Percentiles rank a stretch among this genome's conserved stretches.
phyloP scores from a whole-genome alignment of 2,113 vertebrate species.

The Phocoena phocoena region DNA sequence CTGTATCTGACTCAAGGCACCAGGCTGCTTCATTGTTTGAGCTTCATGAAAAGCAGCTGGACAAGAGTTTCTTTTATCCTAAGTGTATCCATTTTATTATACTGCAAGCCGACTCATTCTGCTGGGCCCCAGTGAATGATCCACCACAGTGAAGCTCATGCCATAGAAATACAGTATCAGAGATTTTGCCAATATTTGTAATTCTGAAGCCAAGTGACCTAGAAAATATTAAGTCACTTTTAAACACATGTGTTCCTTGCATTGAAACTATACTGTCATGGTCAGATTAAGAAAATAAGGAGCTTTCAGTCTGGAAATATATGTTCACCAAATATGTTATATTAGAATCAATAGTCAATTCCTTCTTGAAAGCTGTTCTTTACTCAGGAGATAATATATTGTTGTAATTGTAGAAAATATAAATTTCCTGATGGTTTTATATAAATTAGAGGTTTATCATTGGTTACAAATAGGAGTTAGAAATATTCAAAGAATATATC shows the following conservation, averaged over 20 bases:
- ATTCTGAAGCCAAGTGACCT: slow-evolving; percentile 13
- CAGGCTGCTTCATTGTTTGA: slow-evolving; percentile 64
- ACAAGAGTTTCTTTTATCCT: slow-evolving; percentile 59
- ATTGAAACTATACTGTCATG: neutral
- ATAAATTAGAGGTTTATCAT: neutral
- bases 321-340: neutral
- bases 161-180: slow-evolving; percentile 25
- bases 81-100: slow-evolving; percentile 39
- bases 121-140: slow-evolving; percentile 25
- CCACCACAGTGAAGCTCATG: neutral
- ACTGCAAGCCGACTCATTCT: slow-evolving; percentile 35
- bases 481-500: slow-evolving; percentile 28
- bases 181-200: slow-evolving; percentile 49
- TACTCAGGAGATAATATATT: neutral
- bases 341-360: neutral
- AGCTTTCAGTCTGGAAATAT: neutral
- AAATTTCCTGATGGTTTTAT: slow-evolving; percentile 3
- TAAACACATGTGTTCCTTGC: neutral
- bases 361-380: slow-evolving; percentile 22
- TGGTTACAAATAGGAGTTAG: neutral
- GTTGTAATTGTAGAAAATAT: slow-evolving; percentile 11
- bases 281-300: neutral
- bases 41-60: slow-evolving; percentile 50
- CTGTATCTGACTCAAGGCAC: slow-evolving; percentile 58
- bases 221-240: slow-evolving; percentile 55